Conservation (phyloP, 2,797 vertebrate genomes). For the Pangasius macronema region DNA sequence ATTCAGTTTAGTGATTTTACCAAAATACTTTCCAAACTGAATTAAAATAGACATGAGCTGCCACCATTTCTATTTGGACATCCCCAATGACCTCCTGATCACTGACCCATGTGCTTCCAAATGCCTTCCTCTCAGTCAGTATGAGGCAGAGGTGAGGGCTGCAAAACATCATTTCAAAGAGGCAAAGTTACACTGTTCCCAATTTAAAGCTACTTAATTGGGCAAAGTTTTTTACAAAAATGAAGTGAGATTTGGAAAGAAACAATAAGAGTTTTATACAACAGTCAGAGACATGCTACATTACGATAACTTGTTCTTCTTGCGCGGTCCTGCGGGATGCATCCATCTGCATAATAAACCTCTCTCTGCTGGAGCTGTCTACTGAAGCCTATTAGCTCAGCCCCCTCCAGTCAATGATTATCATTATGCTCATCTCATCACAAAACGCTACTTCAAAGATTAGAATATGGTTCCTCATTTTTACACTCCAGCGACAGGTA, state of each 20-base stretch:
- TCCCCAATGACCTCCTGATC: not conserved
- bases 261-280: not conserved
- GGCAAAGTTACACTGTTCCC: not conserved
- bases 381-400: not conserved
- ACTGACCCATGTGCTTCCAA: not conserved
- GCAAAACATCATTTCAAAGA: not conserved
- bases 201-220: not conserved
- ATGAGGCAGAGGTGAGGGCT: not conserved
- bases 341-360: slow-evolving; percentile 16
- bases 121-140: not conserved
- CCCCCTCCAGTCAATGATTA: not conserved
- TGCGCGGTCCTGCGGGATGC: not conserved
- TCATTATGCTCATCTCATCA: not conserved
- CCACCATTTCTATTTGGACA: not conserved
- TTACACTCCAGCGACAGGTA: not conserved
- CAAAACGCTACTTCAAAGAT: not conserved
- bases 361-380: not conserved
- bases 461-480: not conserved
- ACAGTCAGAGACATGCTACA: not conserved
- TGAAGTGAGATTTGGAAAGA: not conserved
- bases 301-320: not conserved
- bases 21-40: not conserved
- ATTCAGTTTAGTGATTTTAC: not conserved
- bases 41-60: not conserved
- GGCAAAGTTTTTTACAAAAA: not conserved